Base-by-base conservation (phyloP, 2,113 vertebrate genomes). In the Sphyrna mokarran region DNA sequence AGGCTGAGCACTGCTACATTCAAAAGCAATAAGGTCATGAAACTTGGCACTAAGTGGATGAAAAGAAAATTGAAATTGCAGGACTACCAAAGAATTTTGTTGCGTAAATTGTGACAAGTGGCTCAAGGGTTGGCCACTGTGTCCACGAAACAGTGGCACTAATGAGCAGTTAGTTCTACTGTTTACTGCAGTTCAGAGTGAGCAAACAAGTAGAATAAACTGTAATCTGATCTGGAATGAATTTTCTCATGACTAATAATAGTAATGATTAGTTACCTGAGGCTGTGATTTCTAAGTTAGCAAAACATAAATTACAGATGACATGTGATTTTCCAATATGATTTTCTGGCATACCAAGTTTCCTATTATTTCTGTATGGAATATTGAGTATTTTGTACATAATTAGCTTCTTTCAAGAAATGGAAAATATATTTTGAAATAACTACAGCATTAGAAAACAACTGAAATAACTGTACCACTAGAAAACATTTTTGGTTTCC, bases 351-450 rank as follows among this genome's bases (percentile, higher is more conserved):
- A 93, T 33, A 66, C 66, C 66, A 37, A 37, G 20, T 33, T n/a
- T 68, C 33, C 61, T 18, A 37, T 68, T 66, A 63, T 2, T 37
- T 93, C 37, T 5, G 5, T 90, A 22, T 66, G 18, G 61, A 66
- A 68, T 33, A 68, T 37, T 93, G 14, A 91, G 66, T 91, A 91
- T 14, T 33, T 90, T 40, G 26, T 33, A 61, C 0, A 90, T 63
- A 61, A 33, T 63, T 90, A 63, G 3, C 33, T 63, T 22, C 37
- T 20, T 83, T 63, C 87, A 63, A 90, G 13, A 54, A 90, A 37
- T 66, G 86, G 48, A 89, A 89, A 89, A 58, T 89, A 89, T 29
- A 89, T 89, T 89, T 89, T n/a, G 89, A 68, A 93, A 16, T 22
- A 61, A 61, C 10, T 43, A 18, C 37, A 22, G 18, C 40, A 83